Evolutionary conservation across 1,140 invertebrate species (phyloP).

Genomic region (Maconellicoccus hirsutus): DNA sequence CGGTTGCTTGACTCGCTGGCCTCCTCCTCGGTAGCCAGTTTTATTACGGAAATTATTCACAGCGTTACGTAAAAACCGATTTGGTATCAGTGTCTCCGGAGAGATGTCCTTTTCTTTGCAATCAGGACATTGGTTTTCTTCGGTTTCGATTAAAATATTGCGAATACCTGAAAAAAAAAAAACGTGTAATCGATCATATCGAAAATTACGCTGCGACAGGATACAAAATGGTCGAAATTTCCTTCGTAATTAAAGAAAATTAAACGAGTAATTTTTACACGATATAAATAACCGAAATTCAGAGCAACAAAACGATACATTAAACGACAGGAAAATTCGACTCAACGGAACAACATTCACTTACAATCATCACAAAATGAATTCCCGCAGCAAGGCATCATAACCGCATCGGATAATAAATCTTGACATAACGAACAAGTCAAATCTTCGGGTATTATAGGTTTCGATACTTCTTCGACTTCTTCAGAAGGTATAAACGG

Average conservation of each 20-base stretch:
- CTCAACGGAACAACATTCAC: slow-evolving; percentile 31
- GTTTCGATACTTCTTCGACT: slow-evolving; percentile 44
- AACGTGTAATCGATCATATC: slow-evolving; percentile 12
- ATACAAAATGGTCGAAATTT: slow-evolving; percentile 25
- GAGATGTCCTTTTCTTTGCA: slow-evolving; percentile 86
- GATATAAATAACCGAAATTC: no score
- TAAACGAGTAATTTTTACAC: no score
- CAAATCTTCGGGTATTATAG: slow-evolving; percentile 79
- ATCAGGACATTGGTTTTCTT: slow-evolving; percentile 87
- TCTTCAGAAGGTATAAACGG: slow-evolving; percentile 42
- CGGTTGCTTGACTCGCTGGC: neutral
- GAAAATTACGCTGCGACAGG: slow-evolving; percentile 26
- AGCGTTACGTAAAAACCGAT: slow-evolving; percentile 74
- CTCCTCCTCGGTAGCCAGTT: slow-evolving; percentile 54
- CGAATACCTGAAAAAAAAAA: slow-evolving; percentile 57
- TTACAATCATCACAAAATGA: slow-evolving; percentile 98
- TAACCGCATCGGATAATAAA: slow-evolving; percentile 86
- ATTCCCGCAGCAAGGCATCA: slow-evolving; percentile 94
- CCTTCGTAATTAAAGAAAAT: slow-evolving; percentile 18
- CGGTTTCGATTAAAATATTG: slow-evolving; percentile 74
- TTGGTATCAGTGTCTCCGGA: slow-evolving; percentile 84
- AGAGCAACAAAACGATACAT: no score
- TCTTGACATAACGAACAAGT: slow-evolving; percentile 85
- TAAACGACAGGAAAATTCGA: no score
- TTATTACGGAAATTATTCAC: slow-evolving; percentile 82